Percentiles rank a stretch among this genome's conserved stretches.
These are phyloP conservation scores for Zosterops japonicus DNA, from an alignment of 2,113 vertebrate species.

Conservation along the genomic window DNA sequence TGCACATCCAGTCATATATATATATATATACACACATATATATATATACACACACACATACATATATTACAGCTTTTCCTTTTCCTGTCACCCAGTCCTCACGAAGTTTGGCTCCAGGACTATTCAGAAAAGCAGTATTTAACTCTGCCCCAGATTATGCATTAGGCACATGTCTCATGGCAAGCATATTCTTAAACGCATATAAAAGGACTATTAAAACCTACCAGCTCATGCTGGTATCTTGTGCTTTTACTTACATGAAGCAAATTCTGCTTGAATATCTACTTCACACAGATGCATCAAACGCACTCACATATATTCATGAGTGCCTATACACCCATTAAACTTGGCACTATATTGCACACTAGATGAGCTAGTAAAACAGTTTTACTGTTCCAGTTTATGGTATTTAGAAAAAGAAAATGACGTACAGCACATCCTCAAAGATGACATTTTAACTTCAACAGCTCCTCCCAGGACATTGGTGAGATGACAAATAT, in stretches of 20 bases:
- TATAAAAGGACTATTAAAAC: neutral
- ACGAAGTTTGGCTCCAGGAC: neutral
- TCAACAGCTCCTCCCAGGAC: neutral
- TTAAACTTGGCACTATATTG: neutral
- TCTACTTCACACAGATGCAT: neutral
- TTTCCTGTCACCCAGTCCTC: neutral
- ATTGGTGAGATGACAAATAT: neutral
- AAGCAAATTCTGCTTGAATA: neutral
- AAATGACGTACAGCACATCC: neutral
- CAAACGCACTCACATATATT: neutral
- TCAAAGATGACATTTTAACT: neutral
- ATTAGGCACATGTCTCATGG: neutral
- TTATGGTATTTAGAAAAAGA: neutral
- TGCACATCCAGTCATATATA: neutral
- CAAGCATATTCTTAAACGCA: neutral
- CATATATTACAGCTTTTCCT: neutral
- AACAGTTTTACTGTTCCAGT: neutral
- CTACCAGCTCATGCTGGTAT: neutral
- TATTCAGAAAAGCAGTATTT: neutral
- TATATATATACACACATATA: neutral
- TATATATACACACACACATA: neutral
- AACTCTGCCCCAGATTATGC: neutral
- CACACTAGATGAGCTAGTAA: neutral
- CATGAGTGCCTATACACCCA: accelerated
- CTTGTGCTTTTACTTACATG: neutral